Base-by-base conservation (phyloP, 2,888 invertebrate species). In the Omphaloscelis lunosa region DNA sequence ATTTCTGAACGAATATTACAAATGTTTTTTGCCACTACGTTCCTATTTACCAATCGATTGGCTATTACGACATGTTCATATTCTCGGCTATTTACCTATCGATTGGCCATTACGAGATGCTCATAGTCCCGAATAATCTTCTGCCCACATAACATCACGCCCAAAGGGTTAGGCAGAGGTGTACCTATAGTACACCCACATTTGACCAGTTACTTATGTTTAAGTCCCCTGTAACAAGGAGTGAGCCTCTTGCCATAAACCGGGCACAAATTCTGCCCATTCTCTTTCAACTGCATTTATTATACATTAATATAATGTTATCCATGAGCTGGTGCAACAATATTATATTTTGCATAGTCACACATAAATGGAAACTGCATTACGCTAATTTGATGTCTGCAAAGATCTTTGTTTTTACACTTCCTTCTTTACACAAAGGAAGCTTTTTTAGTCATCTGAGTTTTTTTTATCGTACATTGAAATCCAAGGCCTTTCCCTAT, bases 331-430 rank as follows among this genome's bases (percentile, higher is more conserved):
- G 45, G 17, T 63, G n/a, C 56, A 82, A 39, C 11, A 77, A 69
- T 56, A 70, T 61, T 4, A 72, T 68, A 65, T 63, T 84, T 1
- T 65, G 84, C 79, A 59, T 39, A 79, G 41, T 65, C 80, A 58
- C 48, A 61, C 23, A 11, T 66, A 70, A 85, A 85, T 85, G 72
- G 56, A 74, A 83, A 83, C 69, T 77, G 77, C 69, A 83, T 85
- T 83, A 85, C 82, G 58, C 12, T 85, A 71, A 77, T 83, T 76
- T 56, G 45, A 62, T 62, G 65, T 51, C 53, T 53, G 66, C 45
- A 63, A 58, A 56, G 29, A 53, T 72, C 61, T 70, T 73, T 79
- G 84, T 85, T 82, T 61, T 72, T 23, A 53, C 15, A 79, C 66
- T 82, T 83, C 82, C 82, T 59, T 58, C 56, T 61, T 29, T 15